Evolutionary conservation across 2,113 vertebrate species (phyloP), one percentile per base, ranked within the genome.

Genomic region (Desmodus rotundus): DNA sequence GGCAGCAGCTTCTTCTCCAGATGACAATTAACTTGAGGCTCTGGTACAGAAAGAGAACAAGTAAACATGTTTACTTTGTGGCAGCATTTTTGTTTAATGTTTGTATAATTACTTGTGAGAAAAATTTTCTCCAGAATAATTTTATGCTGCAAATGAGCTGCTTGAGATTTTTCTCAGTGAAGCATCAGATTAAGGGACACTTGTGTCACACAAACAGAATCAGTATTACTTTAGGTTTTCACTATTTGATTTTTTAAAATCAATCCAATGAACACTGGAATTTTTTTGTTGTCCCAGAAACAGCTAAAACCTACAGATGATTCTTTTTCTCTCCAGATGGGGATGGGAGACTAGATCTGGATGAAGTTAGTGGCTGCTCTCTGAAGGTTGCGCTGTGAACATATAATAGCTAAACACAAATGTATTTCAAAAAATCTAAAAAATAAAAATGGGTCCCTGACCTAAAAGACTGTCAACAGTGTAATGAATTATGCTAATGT

Each of bases 11-110:
- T 98, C 84, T 68, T 94, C 67, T 61, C 45, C 90, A 93, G 90
- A 82, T 83, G 87, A 95, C 93, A 96, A 92, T 96, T 82, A 95
- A 88, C 81, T 70, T n/a, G 61, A 95, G 58, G 70, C 72, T 41
- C 33, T 93, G 47, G 78, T 74, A 91, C 33, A 87, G 36, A 89
- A 68, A 94, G 68, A 89, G 47, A 33, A 95, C 74, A 85, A 92
- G 85, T 96, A 96, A 92, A 81, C 33, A 94, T 65, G 89, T 89
- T 96, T 77, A 58, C 67, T 96, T 74, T 56, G 26, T 90, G 58
- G 33, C 36, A 74, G 67, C 54, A 85, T 95, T 97, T 91, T 93
- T 54, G 70, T 93, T 92, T 96, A 90, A 82, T 88, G 88, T 95
- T 89, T 76, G 14, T 76, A 47, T 92, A 90, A 96, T 86, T 81